Percentiles rank a stretch among this genome's conserved stretches.
Conservation (phyloP, 2,797 vertebrate genomes). For the Pseudochirops corinnae region DNA sequence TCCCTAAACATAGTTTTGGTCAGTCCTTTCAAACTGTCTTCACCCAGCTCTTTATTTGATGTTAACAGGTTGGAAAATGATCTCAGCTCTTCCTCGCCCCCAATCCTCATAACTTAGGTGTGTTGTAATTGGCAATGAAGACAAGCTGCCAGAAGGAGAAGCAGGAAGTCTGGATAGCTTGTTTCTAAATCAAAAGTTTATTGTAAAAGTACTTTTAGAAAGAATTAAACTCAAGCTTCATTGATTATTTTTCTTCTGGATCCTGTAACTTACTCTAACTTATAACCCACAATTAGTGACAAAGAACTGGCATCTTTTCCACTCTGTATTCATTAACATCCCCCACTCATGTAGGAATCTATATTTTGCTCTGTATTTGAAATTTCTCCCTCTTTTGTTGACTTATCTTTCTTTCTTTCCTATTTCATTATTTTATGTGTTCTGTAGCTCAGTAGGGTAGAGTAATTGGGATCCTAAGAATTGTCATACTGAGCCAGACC, state of each 20-base stretch:
- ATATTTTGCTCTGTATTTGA: too few relatives aligned
- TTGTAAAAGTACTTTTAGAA: not conserved
- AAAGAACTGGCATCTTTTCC: not conserved
- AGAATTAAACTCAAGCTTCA: not conserved
- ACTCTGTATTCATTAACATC: not conserved
- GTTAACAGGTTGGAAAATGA: slow-evolving; percentile 20
- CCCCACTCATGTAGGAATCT: too few relatives aligned
- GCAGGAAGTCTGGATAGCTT: not conserved
- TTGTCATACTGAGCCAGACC: slow-evolving; percentile 35
- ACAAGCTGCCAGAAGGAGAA: not conserved
- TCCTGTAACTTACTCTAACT: not conserved
- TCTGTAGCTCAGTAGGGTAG: not conserved
- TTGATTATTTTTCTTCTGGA: not conserved
- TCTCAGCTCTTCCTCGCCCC: not conserved
- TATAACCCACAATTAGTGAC: not conserved
- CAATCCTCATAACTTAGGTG: not conserved
- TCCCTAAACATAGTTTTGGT: slow-evolving; percentile 34
- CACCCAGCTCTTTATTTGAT: slow-evolving; percentile 10
- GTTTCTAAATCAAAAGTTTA: too few relatives aligned
- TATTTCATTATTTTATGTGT: not conserved
- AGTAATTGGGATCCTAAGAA: slow-evolving; percentile 14
- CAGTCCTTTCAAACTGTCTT: slow-evolving; percentile 19
- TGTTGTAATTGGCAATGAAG: not conserved
- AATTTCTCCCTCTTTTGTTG: slow-evolving; percentile 29
- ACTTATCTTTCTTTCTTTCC: slow-evolving; percentile 29